Conservation (phyloP, 1,140 invertebrate genomes). For the Calosoma granatense region DNA sequence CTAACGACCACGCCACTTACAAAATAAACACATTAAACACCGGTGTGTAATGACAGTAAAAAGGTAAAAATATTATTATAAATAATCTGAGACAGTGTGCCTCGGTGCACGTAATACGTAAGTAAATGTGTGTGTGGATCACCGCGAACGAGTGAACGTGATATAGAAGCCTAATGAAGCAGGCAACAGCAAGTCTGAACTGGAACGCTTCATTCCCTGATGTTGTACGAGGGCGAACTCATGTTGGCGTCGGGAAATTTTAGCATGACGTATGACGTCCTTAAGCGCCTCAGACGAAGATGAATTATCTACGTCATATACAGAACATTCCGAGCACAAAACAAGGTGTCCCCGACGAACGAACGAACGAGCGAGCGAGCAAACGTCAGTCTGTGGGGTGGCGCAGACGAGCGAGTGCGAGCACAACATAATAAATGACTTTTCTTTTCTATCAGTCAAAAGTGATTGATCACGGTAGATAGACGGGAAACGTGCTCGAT, state of each 20-base stretch:
- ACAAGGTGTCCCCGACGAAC: conserved; percentile 6
- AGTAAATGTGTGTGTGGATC: not conserved
- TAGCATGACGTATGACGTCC: conserved; percentile 8
- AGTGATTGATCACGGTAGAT: conserved; percentile 33
- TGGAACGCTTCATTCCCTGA: not conserved
- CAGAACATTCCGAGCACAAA: conserved; percentile 5
- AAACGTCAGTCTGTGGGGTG: conserved; percentile 12
- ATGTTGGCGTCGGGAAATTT: conserved; percentile 1
- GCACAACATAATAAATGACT: conserved; percentile 29
- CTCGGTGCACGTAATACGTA: not conserved
- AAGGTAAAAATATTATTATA: no score
- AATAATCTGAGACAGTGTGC: no score
- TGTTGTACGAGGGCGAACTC: not conserved
- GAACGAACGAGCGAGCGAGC: not conserved
- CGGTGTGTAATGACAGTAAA: no score
- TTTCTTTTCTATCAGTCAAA: conserved; percentile 30
- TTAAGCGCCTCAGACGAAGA: conserved; percentile 1
- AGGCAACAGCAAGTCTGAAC: not conserved
- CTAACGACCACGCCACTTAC: no score
- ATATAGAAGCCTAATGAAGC: not conserved
- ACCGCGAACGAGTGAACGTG: not conserved
- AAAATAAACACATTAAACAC: no score
- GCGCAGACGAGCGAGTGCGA: conserved; percentile 20
- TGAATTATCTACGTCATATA: conserved; percentile 7
- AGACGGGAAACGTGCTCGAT: conserved; percentile 31